Base-by-base conservation (phyloP, 2,888 invertebrate species). In the Syritta pipiens region DNA sequence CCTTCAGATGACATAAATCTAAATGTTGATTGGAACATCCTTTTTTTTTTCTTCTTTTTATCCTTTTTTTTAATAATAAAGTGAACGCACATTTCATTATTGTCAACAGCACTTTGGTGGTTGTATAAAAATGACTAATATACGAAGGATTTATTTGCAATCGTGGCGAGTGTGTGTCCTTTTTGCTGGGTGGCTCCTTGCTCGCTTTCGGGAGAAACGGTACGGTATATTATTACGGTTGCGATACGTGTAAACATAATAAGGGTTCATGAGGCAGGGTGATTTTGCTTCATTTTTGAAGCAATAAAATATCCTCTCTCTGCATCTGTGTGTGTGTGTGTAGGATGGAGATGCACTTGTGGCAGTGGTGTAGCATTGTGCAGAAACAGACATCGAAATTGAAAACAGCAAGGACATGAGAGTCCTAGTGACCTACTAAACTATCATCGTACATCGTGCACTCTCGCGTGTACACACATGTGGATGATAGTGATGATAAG, bases 401-500 rank as follows among this genome's bases (percentile, higher is more conserved):
- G 81, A 83, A 83, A 83, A 83, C 82, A 72, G 86, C 86, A 86
- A 86, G 86, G 86, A 87, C 87, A 87, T 86, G 83, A 85, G 85
- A 81, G 86, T 86, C 86, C 87, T 84, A 87, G 86, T 87, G 87
- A 87, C 87, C 87, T 85, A 87, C 85, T 87, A 86, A 87, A 85
- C 79, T 76, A 82, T 82, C 75, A 37, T 37, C 7, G 37, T 37
- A 17, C 37, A 62, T 48, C 51, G 37, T 81, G 72, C 68, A 74
- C 79, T 67, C 75, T 72, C 65, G 48, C 53, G 35, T 74, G 44
- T 74, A 68, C 65, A 68, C 17, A 28, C 28, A 24, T 14, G 37
- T 12, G 37, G 44, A 30, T 59, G 57, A 55, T 62, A 57, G 49
- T 49, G 55, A 67, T 79, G 79, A 79, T 79, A 79, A 79, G 74